A percentile compares a stretch with the other conserved stretches of the same genome.
These are phyloP conservation scores for Epicauta chinensis DNA, from an alignment of 1,140 invertebrate species.

Conservation along the genomic window DNA sequence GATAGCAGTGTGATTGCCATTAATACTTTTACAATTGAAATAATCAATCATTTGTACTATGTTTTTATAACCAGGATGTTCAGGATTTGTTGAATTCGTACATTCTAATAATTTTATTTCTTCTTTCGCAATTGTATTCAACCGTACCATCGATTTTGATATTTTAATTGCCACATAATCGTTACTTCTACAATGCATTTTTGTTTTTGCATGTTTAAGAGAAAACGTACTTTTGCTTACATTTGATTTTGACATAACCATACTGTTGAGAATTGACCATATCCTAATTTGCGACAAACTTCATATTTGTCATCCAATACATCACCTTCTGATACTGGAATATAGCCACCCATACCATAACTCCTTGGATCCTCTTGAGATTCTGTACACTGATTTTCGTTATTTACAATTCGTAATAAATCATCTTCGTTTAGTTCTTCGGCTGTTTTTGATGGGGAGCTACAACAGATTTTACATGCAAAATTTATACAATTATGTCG, in stretches of 20 bases:
- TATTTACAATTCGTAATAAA: slow-evolving; percentile 30
- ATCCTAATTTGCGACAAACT: slow-evolving; percentile 92
- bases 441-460: slow-evolving; percentile 29
- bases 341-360: slow-evolving; percentile 93
- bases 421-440: slow-evolving; percentile 29
- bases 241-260: slow-evolving; percentile 94
- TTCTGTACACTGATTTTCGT: slow-evolving; percentile 27
- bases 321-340: slow-evolving; percentile 93
- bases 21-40: slow-evolving; percentile 93
- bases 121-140: slow-evolving; percentile 95
- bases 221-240: no score
- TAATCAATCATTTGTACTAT: slow-evolving; percentile 95
- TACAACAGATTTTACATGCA: slow-evolving; percentile 14
- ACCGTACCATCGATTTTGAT: slow-evolving; percentile 95
- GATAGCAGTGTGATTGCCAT: slow-evolving; percentile 95
- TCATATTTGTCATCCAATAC: slow-evolving; percentile 86
- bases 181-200: slow-evolving; percentile 42
- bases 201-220: no score
- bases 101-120: slow-evolving; percentile 95
- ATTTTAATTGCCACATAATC: slow-evolving; percentile 97
- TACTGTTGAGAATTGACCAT: slow-evolving; percentile 97
- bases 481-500: neutral
- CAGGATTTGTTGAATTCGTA: slow-evolving; percentile 81
- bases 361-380: slow-evolving; percentile 85
- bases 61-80: slow-evolving; percentile 83